Base-by-base conservation (phyloP, 2,888 invertebrate species). In the Tuta absoluta region DNA sequence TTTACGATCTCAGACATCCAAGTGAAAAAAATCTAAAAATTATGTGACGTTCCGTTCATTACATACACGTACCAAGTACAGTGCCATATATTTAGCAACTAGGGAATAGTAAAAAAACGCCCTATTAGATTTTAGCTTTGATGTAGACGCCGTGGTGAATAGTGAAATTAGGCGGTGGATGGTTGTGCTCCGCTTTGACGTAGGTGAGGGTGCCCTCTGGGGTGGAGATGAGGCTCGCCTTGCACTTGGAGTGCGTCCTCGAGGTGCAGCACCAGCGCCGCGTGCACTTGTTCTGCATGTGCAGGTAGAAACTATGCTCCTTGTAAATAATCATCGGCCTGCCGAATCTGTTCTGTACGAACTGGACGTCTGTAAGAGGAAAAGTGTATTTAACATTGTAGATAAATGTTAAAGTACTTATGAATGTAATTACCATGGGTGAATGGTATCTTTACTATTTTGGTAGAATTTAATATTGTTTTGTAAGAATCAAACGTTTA, bases 111-210 rank as follows among this genome's bases (percentile, higher is more conserved):
- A n/a, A n/a, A n/a, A n/a, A n/a, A n/a, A n/a, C n/a, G n/a, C n/a
- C n/a, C n/a, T n/a, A 28, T 2, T 5, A 28, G 28, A 4, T 28
- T 41, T 19, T 10, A 49, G 28, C 12, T 62, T 38, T 65, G 8
- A 62, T 3, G 12, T n/a, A 57, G 10, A 65, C 12, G 1, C 65
- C 65, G 14, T 62, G 33, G 28, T 57, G 62, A 19, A 65, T 57
- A 4, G 49, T 28, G 23, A 38, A 65, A 2, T 21, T 33, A 3
- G 57, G 33, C 7, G 65, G 57, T 12, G 56, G 56, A 17, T 65
- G 64, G 17, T 33, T 61, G 48, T 65, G 64, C 8, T 38, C 48
- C 10, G 48, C 24, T 7, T 17, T 28, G 14, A 28, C 14, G 3
- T 61, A 45, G 0, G 23, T 37, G 11, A 59, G 7, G 21, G 8